phyloP scores from a whole-genome alignment of 2,797 vertebrate genomes.

The Amphiprion clarkii region DNA sequence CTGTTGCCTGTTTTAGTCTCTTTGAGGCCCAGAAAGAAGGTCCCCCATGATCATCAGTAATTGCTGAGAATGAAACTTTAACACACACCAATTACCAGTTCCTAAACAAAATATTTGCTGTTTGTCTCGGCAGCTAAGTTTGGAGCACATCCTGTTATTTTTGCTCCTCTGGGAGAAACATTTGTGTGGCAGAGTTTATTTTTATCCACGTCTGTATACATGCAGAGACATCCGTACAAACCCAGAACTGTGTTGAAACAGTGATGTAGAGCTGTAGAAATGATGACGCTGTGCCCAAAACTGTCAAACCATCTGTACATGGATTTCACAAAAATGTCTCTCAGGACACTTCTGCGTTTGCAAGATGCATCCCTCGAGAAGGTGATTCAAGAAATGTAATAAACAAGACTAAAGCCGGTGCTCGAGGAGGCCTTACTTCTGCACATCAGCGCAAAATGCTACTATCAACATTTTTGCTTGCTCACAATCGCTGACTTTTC shows the following conservation, averaged over 20 bases:
- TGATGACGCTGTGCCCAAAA: conserved; percentile 30
- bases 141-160: conserved; percentile 55
- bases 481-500: not conserved
- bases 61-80: conserved; percentile 27
- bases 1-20: conserved; percentile 34
- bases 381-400: conserved; percentile 17
- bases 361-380: conserved; percentile 26
- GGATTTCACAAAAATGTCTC: conserved; percentile 27
- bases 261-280: conserved; percentile 36
- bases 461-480: not conserved
- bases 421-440: not conserved
- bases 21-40: conserved; percentile 37
- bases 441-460: conserved; percentile 3
- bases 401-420: not conserved
- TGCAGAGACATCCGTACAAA: conserved; percentile 43
- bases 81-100: conserved; percentile 23
- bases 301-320: conserved; percentile 23
- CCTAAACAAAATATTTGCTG: conserved; percentile 33
- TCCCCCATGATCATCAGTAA: conserved; percentile 50
- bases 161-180: conserved; percentile 53
- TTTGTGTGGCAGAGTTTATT: conserved; percentile 45
- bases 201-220: not conserved
- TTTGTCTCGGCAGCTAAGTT: conserved; percentile 49
- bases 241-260: conserved; percentile 42
- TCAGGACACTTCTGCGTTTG: conserved; percentile 1